A percentile compares a stretch with the other conserved stretches of the same genome.
These are phyloP conservation scores for Pedetes capensis DNA, from an alignment of 2,113 vertebrate genomes.

Conservation along the genomic window DNA sequence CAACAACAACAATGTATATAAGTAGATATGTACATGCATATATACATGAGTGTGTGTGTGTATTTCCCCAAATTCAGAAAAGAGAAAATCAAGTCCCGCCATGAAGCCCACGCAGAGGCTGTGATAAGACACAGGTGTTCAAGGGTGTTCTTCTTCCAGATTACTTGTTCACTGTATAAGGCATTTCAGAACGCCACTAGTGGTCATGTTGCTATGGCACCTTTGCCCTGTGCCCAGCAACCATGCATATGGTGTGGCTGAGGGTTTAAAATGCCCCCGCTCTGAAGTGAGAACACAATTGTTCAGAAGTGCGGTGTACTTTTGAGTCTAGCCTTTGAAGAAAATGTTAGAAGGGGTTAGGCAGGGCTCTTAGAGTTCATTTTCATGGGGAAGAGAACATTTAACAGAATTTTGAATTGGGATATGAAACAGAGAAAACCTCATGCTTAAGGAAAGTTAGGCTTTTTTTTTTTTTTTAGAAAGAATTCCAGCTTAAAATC, in stretches of 20 bases:
- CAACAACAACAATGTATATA: not conserved
- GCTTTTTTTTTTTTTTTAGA: too few species aligned
- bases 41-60: not conserved
- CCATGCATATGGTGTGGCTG: not conserved
- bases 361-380: slow-evolving; percentile 7
- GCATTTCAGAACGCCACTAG: slow-evolving; percentile 35
- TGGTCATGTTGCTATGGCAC: slow-evolving; percentile 53
- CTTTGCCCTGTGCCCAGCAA: slow-evolving; percentile 22
- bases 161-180: slow-evolving; percentile 2
- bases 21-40: not conserved
- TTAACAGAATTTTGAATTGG: not conserved
- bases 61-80: not conserved
- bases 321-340: slow-evolving; percentile 18
- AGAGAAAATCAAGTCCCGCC: not conserved
- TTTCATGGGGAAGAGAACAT: not conserved
- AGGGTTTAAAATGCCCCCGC: slow-evolving; percentile 7
- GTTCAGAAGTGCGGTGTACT: not conserved
- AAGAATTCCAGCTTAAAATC: not conserved
- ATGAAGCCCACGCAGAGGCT: not conserved
- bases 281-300: slow-evolving; percentile 39
- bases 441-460: not conserved
- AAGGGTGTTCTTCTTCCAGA: slow-evolving; percentile 25
- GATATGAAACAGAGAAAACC: not conserved
- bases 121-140: not conserved
- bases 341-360: not conserved